A percentile compares a stretch with the other conserved stretches of the same genome.
phyloP scores from a whole-genome alignment of 2,797 vertebrate species.

The Gallirallus australis region DNA sequence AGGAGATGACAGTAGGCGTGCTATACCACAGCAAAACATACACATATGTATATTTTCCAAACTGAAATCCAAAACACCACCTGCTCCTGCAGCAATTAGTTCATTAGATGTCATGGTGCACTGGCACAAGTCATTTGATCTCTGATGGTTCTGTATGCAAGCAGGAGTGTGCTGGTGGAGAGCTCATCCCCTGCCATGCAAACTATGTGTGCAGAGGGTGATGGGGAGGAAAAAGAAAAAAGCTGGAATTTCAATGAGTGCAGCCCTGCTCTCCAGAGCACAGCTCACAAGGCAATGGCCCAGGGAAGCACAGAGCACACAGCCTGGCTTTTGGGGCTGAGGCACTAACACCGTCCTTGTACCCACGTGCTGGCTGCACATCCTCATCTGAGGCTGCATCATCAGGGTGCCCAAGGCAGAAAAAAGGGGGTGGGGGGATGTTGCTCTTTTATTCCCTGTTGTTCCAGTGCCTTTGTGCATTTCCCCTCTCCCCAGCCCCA shows the following conservation, averaged over 20 bases:
- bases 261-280: background rate
- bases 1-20: accelerated
- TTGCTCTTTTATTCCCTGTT: background rate
- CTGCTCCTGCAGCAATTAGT: background rate
- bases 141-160: background rate
- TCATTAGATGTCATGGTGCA: background rate
- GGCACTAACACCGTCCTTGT: accelerated
- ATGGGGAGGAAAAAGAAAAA: background rate
- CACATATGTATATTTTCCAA: accelerated
- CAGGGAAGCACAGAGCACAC: background rate
- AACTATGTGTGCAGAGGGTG: background rate
- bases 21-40: background rate
- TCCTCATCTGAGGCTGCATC: background rate
- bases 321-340: background rate
- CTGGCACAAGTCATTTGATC: background rate
- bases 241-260: slow-evolving; percentile 18
- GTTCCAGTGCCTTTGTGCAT: background rate
- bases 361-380: background rate
- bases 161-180: background rate
- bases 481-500: background rate
- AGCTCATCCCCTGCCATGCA: slow-evolving; percentile 23
- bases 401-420: background rate
- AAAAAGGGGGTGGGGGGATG: background rate
- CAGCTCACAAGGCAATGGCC: background rate
- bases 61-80: background rate